A percentile compares a stretch with the other conserved stretches of the same genome.
phyloP scores from a whole-genome alignment of 2,797 vertebrate genomes.

The Hoplostethus atlanticus region DNA sequence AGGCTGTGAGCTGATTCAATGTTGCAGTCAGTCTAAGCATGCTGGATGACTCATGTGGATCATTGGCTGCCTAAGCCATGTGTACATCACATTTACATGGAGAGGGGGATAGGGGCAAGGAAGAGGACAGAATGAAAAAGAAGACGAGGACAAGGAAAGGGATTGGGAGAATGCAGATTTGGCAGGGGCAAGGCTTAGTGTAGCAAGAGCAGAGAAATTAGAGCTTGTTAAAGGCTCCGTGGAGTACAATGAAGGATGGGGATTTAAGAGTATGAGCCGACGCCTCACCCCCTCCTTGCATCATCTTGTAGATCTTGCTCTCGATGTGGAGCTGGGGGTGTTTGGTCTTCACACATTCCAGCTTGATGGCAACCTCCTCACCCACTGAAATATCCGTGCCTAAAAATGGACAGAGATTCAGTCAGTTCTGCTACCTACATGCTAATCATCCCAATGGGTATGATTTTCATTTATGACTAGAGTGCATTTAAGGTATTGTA shows the following conservation, averaged over 20 bases:
- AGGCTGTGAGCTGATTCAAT: constrained; percentile 7
- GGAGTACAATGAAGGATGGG: background rate
- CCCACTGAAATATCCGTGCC: constrained; percentile 95
- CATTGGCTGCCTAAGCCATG: constrained; percentile 7
- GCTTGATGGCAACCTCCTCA: constrained; percentile 96
- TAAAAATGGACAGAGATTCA: constrained; percentile 55
- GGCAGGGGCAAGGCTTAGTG: background rate
- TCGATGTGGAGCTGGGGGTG: constrained; percentile 95
- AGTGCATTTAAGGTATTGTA: no score
- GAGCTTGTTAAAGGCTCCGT: background rate
- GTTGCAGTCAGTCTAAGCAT: background rate
- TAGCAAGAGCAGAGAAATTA: background rate
- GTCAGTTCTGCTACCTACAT: background rate
- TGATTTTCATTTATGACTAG: background rate
- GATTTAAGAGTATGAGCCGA: background rate
- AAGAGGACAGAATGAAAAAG: background rate
- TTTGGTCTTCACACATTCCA: constrained; percentile 98
- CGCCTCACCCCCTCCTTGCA: constrained; percentile 94
- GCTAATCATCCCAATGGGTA: background rate
- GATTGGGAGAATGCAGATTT: background rate
- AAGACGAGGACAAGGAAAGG: background rate
- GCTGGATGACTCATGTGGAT: constrained; percentile 17
- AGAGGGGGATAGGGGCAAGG: background rate
- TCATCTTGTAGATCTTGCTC: constrained; percentile 99
- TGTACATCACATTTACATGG: constrained; percentile 25